phyloP scores from a whole-genome alignment of 2,113 vertebrate genomes.

The Corapipo altera region DNA sequence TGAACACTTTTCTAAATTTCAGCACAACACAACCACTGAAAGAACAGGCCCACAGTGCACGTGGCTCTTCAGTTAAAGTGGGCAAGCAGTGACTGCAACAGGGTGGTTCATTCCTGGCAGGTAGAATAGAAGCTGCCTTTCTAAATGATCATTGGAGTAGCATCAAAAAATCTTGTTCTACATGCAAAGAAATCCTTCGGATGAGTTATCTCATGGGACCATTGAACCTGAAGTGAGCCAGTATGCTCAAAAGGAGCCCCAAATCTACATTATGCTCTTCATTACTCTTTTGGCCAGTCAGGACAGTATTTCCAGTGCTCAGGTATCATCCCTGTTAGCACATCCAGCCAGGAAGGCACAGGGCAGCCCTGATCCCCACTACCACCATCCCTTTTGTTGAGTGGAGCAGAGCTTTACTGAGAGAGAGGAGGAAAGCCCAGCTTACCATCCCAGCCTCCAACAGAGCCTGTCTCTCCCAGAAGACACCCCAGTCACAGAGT shows the following conservation, averaged over 20 bases:
- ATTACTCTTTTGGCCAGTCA: background rate
- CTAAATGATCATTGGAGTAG: background rate
- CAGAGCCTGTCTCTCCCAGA: background rate
- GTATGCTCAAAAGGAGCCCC: background rate
- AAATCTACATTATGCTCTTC: background rate
- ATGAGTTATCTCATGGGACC: background rate
- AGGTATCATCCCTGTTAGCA: fast-evolving
- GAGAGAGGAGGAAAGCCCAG: background rate
- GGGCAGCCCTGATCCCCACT: background rate
- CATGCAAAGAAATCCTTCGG: background rate
- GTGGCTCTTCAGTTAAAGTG: background rate
- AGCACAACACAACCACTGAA: background rate
- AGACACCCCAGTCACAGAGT: background rate
- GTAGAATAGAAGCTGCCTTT: background rate
- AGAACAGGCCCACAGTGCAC: fast-evolving
- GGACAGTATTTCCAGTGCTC: background rate
- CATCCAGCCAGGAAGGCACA: background rate
- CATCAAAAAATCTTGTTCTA: background rate
- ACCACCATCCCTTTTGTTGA: background rate
- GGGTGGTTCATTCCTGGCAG: background rate
- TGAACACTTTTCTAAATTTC: background rate
- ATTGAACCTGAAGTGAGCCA: fast-evolving
- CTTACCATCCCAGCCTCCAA: fast-evolving
- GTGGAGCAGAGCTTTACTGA: background rate
- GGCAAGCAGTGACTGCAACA: background rate